These are phyloP conservation scores for Champsocephalus esox DNA, from an alignment of 2,797 vertebrate genomes.

Conservation along the genomic window DNA sequence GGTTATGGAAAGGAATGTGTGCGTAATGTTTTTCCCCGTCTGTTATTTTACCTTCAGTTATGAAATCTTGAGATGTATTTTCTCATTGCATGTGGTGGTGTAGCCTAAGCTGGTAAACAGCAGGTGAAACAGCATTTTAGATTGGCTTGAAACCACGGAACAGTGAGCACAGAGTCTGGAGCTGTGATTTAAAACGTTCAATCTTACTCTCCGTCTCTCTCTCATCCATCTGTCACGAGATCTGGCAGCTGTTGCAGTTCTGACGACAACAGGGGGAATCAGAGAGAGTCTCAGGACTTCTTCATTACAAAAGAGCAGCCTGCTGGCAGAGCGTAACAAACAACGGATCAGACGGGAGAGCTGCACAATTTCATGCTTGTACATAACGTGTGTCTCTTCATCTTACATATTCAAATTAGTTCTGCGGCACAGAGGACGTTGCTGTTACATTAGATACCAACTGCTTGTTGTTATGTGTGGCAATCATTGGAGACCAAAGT, in stretches of 20 bases:
- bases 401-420: conserved; percentile 59
- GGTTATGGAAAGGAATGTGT: conserved; percentile 48
- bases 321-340: conserved; percentile 65
- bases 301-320: conserved; percentile 73
- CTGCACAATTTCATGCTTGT: conserved; percentile 71
- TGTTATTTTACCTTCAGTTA: not conserved
- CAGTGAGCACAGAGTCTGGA: conserved; percentile 25
- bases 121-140: conserved; percentile 37
- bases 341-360: conserved; percentile 56
- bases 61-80: conserved; percentile 4
- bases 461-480: not conserved
- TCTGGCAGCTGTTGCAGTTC: conserved; percentile 85
- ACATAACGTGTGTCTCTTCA: conserved; percentile 51
- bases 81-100: not conserved
- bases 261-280: conserved; percentile 74
- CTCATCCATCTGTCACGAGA: conserved; percentile 80
- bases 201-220: conserved; percentile 2
- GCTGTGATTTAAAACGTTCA: conserved; percentile 45
- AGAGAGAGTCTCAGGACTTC: conserved; percentile 74
- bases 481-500: not conserved
- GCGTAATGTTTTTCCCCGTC: conserved; percentile 9
- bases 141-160: conserved; percentile 15
- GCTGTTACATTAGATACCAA: not conserved
- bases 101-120: conserved; percentile 22
- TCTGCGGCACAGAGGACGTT: conserved; percentile 11